phyloP scores from a whole-genome alignment of 2,113 vertebrate species.

The Excalfactoria chinensis region DNA sequence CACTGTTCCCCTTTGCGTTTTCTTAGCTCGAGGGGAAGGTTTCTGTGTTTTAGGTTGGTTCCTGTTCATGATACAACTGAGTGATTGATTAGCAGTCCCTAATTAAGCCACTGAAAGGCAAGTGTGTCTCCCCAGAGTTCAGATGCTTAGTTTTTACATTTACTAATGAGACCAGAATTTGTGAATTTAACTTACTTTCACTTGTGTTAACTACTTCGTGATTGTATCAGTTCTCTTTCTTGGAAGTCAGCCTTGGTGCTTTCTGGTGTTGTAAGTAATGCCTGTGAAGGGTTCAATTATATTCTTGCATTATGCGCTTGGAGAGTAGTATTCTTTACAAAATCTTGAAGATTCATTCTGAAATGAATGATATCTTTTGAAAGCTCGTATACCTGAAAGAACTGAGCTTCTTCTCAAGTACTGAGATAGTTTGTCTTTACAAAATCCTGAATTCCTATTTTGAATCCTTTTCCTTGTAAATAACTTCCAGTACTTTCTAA shows the following conservation, averaged over 20 bases:
- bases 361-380: neutral
- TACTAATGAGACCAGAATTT: neutral
- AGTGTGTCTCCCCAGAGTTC: neutral
- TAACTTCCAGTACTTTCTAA: neutral
- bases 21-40: rapidly evolving
- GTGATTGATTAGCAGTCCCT: rapidly evolving
- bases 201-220: neutral
- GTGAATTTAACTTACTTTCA: rapidly evolving
- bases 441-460: neutral
- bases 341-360: neutral
- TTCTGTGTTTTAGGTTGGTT: no score
- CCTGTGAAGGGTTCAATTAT: rapidly evolving
- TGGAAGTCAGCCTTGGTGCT: neutral
- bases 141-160: neutral
- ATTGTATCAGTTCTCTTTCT: no score
- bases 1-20: rapidly evolving
- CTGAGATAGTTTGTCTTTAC: neutral
- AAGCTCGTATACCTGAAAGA: neutral
- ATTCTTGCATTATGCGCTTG: no score
- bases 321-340: neutral
- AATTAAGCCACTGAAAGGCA: neutral
- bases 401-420: neutral
- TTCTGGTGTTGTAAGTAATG: neutral
- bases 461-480: neutral
- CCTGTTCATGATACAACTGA: rapidly evolving